phyloP scores from a whole-genome alignment of 2,113 vertebrate genomes.

The Chlamydotis undulata region DNA sequence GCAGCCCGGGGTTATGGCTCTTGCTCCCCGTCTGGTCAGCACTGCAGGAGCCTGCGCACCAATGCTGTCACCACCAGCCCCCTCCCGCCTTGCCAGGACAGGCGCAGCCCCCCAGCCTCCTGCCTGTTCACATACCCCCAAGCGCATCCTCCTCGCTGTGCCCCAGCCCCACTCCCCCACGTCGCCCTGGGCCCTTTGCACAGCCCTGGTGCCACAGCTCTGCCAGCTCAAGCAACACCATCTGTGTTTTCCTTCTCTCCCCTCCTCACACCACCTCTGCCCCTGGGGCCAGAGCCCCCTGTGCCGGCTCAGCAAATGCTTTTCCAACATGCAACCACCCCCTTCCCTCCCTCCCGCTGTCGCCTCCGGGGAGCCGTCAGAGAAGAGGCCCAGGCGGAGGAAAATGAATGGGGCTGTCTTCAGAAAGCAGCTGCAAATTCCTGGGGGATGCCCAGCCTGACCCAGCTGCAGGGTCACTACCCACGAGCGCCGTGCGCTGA shows the following conservation, averaged over 20 bases:
- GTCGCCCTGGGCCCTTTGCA: accelerated
- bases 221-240: background rate
- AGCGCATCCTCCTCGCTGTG: accelerated
- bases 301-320: conserved; percentile 16
- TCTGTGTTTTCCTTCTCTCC: conserved; percentile 55
- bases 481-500: background rate
- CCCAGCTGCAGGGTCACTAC: conserved; percentile 40
- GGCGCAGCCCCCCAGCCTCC: background rate
- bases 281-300: background rate
- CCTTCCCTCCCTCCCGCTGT: background rate
- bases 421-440: conserved; percentile 65
- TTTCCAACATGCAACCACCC: conserved; percentile 27
- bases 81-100: background rate
- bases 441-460: conserved; percentile 4
- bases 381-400: background rate
- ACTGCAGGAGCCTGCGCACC: accelerated
- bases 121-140: background rate
- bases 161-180: background rate
- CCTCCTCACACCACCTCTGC: background rate
- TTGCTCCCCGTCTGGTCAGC: accelerated
- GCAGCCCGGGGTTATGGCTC: background rate
- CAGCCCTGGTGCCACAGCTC: background rate
- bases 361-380: conserved; percentile 17
- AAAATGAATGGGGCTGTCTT: conserved; percentile 43
- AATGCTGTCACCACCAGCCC: background rate